Evolutionary conservation across 2,888 invertebrate genomes (phyloP).

Genomic region (Toxonevra muliebris): DNA sequence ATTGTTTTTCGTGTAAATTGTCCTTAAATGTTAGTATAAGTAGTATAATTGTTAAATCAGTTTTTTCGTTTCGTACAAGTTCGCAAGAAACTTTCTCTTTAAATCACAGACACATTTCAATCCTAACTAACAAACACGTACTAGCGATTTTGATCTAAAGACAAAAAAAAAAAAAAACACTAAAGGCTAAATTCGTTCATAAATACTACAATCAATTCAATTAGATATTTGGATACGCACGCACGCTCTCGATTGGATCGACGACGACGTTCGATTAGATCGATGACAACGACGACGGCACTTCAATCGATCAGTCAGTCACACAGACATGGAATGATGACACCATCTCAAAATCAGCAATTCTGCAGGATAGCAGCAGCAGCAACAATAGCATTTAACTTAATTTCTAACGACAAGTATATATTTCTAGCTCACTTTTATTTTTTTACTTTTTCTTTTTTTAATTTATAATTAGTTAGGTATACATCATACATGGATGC

Average conservation of each 20-base stretch:
- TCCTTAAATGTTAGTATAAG: slow-evolving; percentile 21
- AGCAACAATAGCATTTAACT: slow-evolving; percentile 6
- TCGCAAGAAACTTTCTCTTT: slow-evolving; percentile 33
- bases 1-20: slow-evolving; percentile 6
- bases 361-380: neutral
- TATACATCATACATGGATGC: neutral
- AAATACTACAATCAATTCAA: neutral
- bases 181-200: slow-evolving; percentile 17
- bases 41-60: slow-evolving; percentile 24
- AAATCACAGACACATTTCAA: slow-evolving; percentile 39
- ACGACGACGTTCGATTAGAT: neutral
- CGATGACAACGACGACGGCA: neutral
- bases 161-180: neutral
- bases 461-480: neutral
- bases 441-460: neutral
- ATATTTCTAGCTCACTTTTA: too few species aligned
- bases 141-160: slow-evolving; percentile 14
- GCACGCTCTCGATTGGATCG: slow-evolving; percentile 1
- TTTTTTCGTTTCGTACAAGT: slow-evolving; percentile 23
- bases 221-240: neutral
- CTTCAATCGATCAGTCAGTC: neutral
- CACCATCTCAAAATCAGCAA: neutral
- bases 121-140: slow-evolving; percentile 23
- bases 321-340: slow-evolving; percentile 11
- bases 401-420: neutral